Percentiles rank a stretch among this genome's conserved stretches.
These are phyloP conservation scores for Pyrrhosoma nymphula DNA, from an alignment of 2,888 invertebrate species.

Conservation along the genomic window DNA sequence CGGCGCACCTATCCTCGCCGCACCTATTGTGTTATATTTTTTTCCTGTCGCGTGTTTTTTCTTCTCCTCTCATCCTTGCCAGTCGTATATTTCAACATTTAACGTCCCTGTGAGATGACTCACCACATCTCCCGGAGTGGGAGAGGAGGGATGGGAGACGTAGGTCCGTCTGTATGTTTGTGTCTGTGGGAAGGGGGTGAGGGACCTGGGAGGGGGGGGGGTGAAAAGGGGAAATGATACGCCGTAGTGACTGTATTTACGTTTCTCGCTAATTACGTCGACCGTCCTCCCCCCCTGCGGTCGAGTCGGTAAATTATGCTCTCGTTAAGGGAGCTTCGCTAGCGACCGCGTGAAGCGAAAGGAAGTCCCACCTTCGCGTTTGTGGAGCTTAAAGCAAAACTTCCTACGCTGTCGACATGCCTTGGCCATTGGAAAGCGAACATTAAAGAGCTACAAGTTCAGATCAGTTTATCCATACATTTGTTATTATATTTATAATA, in stretches of 20 bases:
- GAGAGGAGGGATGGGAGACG: not conserved
- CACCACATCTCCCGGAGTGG: not conserved
- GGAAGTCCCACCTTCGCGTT: no score
- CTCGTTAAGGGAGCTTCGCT: not conserved
- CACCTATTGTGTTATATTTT: constrained; percentile 21
- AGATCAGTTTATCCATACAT: no score
- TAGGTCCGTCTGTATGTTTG: not conserved
- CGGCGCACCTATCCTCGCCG: constrained; percentile 9
- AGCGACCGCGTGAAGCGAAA: no score
- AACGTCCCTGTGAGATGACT: not conserved
- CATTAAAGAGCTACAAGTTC: no score
- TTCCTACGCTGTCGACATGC: no score
- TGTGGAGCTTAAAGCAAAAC: no score
- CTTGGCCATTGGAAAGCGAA: no score
- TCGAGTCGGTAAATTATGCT: constrained; percentile 26
- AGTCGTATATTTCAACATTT: constrained; percentile 18
- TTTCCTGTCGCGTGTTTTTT: not conserved
- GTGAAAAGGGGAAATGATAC: not conserved
- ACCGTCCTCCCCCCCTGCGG: constrained; percentile 1
- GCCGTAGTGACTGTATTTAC: not conserved
- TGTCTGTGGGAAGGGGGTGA: not conserved
- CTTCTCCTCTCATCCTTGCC: not conserved
- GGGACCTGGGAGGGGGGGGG: no score
- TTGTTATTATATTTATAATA: no score
- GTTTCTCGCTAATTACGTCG: constrained; percentile 42